phyloP scores from a whole-genome alignment of 2,113 vertebrate genomes.

The Reinhardtius hippoglossoides region DNA sequence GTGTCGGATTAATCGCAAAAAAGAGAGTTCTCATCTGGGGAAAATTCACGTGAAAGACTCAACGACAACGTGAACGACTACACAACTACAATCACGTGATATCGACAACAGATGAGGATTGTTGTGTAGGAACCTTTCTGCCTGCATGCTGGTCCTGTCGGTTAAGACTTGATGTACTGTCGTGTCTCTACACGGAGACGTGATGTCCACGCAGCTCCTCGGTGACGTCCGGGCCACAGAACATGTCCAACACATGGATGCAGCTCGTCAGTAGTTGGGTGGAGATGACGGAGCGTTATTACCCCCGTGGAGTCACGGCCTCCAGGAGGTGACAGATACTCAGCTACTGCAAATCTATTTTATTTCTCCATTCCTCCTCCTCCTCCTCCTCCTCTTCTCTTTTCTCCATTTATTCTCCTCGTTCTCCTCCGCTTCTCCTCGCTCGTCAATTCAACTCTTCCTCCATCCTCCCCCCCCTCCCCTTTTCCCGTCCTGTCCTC shows the following conservation, averaged over 20 bases:
- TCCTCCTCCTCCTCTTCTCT: background rate
- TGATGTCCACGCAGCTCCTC: background rate
- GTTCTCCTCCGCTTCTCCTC: background rate
- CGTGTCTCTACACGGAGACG: background rate
- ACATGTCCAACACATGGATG: conserved; percentile 25
- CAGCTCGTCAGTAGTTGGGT: conserved; percentile 22
- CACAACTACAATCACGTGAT: no score
- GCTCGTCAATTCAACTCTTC: background rate
- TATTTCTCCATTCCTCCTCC: background rate
- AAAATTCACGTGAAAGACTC: no score
- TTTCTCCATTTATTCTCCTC: background rate
- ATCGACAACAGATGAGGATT: no score
- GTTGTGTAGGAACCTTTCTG: no score
- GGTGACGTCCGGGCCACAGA: conserved; percentile 12
- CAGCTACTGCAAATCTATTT: background rate
- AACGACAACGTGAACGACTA: no score
- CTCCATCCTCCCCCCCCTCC: background rate
- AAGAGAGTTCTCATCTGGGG: no score
- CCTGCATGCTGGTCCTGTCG: background rate
- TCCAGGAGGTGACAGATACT: conserved; percentile 16
- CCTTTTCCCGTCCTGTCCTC: background rate
- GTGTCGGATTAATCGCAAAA: no score
- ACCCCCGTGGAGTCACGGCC: no score
- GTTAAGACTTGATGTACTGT: background rate
- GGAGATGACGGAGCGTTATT: conserved; percentile 29